Percentiles rank a stretch among this genome's conserved stretches.
Conservation (phyloP, 2,797 vertebrate species). For the Miichthys miiuy region DNA sequence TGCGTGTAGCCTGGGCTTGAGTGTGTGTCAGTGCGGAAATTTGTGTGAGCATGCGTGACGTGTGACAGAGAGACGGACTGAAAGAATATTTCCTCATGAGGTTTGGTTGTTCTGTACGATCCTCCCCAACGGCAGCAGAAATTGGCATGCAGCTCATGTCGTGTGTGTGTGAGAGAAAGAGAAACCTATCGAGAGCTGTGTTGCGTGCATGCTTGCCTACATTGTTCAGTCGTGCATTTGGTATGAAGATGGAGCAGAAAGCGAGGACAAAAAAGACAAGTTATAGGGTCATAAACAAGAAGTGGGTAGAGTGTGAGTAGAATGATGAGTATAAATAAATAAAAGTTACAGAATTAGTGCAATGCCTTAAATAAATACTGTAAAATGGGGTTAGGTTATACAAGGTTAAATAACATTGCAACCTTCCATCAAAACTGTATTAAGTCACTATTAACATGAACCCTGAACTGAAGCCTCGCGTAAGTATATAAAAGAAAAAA, state of each 20-base stretch:
- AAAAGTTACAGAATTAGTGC: neutral
- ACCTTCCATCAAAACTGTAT: conserved; percentile 18
- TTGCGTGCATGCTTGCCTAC: neutral
- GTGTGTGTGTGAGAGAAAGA: neutral
- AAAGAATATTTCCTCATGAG: conserved; percentile 47
- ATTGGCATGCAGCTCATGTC: conserved; percentile 34
- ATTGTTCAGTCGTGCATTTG: conserved; percentile 25
- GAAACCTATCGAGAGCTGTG: conserved; percentile 26
- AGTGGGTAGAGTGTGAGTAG: neutral
- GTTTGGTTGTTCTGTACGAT: neutral
- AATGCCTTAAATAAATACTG: conserved; percentile 11
- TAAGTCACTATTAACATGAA: conserved; percentile 4
- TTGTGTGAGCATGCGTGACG: neutral
- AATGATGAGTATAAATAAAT: conserved; percentile 1
- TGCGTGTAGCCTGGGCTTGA: neutral
- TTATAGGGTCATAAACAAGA: neutral
- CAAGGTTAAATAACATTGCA: conserved; percentile 21
- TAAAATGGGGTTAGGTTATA: neutral
- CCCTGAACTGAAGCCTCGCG: neutral
- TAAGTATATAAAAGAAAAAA: neutral
- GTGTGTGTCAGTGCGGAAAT: neutral
- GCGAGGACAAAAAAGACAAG: neutral
- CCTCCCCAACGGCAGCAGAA: conserved; percentile 6
- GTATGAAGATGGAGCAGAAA: conserved; percentile 10
- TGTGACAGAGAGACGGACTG: conserved; percentile 15